Conservation (phyloP, 2,797 vertebrate genomes). For the Eulemur coronatus region DNA sequence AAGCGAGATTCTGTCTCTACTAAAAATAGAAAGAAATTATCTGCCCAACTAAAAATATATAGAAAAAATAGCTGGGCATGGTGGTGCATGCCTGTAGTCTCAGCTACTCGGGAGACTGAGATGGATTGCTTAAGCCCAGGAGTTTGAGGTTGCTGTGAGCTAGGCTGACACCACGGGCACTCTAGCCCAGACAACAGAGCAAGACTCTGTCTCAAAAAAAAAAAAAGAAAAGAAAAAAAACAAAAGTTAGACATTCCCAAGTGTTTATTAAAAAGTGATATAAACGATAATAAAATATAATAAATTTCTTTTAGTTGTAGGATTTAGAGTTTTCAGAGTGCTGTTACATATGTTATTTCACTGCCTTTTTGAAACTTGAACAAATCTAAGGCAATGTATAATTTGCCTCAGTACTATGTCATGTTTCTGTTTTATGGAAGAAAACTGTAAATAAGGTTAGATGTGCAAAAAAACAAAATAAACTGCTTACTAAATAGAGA, state of each 20-base stretch:
- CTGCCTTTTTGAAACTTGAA: neutral
- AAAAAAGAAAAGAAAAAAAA: too few relatives aligned
- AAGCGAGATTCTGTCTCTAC: too few relatives aligned
- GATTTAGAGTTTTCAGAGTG: neutral
- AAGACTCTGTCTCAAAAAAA: too few relatives aligned
- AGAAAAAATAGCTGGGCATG: too few relatives aligned
- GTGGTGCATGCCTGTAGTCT: too few relatives aligned
- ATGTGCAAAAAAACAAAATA: neutral
- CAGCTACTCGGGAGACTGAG: too few relatives aligned
- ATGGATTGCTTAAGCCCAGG: too few relatives aligned
- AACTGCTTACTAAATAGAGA: constrained; percentile 13
- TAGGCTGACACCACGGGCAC: too few relatives aligned
- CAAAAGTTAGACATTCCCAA: neutral
- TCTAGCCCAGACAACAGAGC: too few relatives aligned
- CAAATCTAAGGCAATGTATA: neutral
- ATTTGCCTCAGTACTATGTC: neutral
- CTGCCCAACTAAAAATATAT: too few relatives aligned
- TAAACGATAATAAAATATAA: neutral
- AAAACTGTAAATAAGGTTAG: constrained; percentile 27
- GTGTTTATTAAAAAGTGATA: neutral
- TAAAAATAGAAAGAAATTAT: too few relatives aligned
- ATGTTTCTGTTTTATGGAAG: neutral
- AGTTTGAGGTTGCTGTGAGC: too few relatives aligned
- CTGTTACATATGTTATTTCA: neutral
- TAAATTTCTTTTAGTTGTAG: neutral